phyloP scores from a whole-genome alignment of 2,797 vertebrate genomes.

The Arrhamphus sclerolepis region DNA sequence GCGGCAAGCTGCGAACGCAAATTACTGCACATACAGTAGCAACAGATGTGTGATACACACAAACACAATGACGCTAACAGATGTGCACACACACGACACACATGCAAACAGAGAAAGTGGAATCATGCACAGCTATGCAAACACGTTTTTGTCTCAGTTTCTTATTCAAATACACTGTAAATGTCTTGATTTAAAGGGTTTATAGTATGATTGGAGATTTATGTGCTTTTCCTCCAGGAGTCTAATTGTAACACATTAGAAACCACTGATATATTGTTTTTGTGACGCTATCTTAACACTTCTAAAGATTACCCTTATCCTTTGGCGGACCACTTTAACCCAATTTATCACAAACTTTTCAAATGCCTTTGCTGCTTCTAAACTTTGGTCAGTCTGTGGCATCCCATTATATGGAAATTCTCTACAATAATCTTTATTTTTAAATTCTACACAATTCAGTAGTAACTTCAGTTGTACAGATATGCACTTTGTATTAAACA shows the following conservation, averaged over 20 bases:
- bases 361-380: too few species aligned
- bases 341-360: too few species aligned
- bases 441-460: too few species aligned
- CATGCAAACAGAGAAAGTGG: conserved; percentile 51
- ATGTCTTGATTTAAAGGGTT: conserved; percentile 3
- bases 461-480: too few species aligned
- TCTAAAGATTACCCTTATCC: too few species aligned
- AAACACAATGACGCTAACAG: conserved; percentile 31
- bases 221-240: conserved; percentile 6
- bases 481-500: too few species aligned
- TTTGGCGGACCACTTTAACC: too few species aligned
- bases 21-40: conserved; percentile 73
- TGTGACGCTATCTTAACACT: neutral
- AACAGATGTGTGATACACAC: conserved; percentile 75
- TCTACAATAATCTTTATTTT: too few species aligned
- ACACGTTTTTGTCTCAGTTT: conserved; percentile 15
- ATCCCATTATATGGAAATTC: too few species aligned
- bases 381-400: too few species aligned
- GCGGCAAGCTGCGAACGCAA: conserved; percentile 83
- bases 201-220: neutral
- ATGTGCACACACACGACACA: conserved; percentile 33
- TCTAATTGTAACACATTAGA: too few species aligned
- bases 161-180: conserved; percentile 8
- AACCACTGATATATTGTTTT: neutral
- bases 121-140: conserved; percentile 17